Conservation (phyloP, 2,888 invertebrate genomes). For the Standfussiana lucernea region DNA sequence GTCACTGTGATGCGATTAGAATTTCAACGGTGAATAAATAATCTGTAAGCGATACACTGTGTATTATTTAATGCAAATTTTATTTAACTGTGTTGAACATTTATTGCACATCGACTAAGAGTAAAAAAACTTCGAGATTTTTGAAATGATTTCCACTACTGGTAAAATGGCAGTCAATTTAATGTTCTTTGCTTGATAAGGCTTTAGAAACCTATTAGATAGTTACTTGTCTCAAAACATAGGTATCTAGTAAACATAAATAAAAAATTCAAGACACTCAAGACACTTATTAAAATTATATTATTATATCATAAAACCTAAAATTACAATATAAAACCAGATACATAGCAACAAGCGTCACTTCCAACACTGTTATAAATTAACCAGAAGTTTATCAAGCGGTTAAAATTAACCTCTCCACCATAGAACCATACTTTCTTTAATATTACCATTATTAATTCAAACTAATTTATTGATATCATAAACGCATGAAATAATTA, state of each 20-base stretch:
- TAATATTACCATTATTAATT: constrained; percentile 58
- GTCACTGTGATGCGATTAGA: background rate
- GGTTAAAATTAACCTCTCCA: constrained; percentile 70
- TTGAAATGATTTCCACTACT: background rate
- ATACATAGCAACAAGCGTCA: constrained; percentile 42
- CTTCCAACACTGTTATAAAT: constrained; percentile 67
- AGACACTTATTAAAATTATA: constrained; percentile 27
- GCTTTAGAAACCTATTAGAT: background rate
- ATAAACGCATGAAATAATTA: constrained; percentile 63
- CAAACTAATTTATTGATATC: constrained; percentile 66
- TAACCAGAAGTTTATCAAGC: constrained; percentile 67
- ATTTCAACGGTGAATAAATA: too few species aligned
- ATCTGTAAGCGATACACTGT: too few species aligned
- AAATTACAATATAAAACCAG: constrained; percentile 51
- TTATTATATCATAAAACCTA: constrained; percentile 33
- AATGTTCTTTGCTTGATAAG: background rate
- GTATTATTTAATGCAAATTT: background rate
- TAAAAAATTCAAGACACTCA: constrained; percentile 17
- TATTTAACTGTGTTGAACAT: background rate
- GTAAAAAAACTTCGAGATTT: background rate
- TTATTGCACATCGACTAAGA: background rate
- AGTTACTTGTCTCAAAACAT: background rate
- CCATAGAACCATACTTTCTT: constrained; percentile 58
- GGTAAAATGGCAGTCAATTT: background rate
- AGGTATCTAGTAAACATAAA: constrained; percentile 19